These are phyloP conservation scores for Halictus quadricinctus DNA, from an alignment of 2,888 invertebrate genomes.

Conservation along the genomic window DNA sequence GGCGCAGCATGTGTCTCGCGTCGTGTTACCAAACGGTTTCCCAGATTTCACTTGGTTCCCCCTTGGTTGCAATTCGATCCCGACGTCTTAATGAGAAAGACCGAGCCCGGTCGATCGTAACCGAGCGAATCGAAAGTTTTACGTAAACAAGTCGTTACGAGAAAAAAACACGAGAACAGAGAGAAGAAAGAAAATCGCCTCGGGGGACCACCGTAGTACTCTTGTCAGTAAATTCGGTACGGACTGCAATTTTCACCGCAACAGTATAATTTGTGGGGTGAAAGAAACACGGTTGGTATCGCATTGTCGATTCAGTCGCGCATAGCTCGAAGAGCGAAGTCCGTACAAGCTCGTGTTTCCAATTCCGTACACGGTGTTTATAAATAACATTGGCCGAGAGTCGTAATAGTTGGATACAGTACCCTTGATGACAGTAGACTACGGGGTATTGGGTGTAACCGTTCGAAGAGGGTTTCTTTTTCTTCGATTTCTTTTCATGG, in stretches of 20 bases:
- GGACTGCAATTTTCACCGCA: constrained; percentile 43
- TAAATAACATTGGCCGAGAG: neutral
- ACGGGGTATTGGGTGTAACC: constrained; percentile 13
- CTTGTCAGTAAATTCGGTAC: neutral
- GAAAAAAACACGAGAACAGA: neutral
- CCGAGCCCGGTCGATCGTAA: constrained; percentile 19
- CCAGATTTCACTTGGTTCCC: constrained; percentile 69
- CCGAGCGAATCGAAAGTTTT: constrained; percentile 36
- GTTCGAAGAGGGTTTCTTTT: neutral
- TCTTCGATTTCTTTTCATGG: neutral
- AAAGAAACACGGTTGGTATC: constrained; percentile 28
- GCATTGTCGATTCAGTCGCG: constrained; percentile 19
- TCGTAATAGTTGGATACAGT: neutral
- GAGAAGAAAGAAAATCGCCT: constrained; percentile 22
- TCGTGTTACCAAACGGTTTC: constrained; percentile 75
- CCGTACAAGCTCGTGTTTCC: constrained; percentile 36
- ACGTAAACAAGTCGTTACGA: constrained; percentile 40
- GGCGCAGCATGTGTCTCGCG: constrained; percentile 68
- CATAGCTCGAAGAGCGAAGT: constrained; percentile 27
- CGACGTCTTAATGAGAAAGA: constrained; percentile 52
- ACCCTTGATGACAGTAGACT: neutral
- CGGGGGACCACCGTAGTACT: constrained; percentile 19
- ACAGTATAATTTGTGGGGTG: constrained; percentile 39
- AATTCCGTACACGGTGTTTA: constrained; percentile 22
- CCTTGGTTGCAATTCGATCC: constrained; percentile 68